phyloP scores from a whole-genome alignment of 2,797 vertebrate genomes.

The Rhyacichthys aspro region DNA sequence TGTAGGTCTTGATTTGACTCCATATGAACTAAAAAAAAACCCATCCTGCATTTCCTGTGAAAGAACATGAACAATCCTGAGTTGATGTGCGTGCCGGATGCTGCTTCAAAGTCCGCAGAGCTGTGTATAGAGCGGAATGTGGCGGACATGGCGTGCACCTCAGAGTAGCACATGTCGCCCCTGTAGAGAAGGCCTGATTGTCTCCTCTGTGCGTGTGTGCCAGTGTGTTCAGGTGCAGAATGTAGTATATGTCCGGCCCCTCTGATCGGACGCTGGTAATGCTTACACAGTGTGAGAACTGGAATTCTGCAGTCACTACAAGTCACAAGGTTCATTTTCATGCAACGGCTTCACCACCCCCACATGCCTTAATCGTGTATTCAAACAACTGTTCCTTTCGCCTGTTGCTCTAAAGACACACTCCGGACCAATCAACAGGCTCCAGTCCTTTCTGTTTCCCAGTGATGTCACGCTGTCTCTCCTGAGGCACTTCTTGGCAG shows the following conservation, averaged over 20 bases:
- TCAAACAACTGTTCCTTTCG: conserved; percentile 25
- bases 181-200: conserved; percentile 44
- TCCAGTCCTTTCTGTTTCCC: conserved; percentile 3
- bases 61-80: conserved; percentile 73
- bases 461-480: conserved; percentile 3
- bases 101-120: conserved; percentile 64
- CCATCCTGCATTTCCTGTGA: conserved; percentile 73
- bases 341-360: conserved; percentile 23
- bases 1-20: too few species aligned
- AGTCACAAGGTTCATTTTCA: conserved; percentile 44
- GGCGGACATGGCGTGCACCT: conserved; percentile 62
- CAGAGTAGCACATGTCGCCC: conserved; percentile 40
- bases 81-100: conserved; percentile 47
- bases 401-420: conserved; percentile 28
- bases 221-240: conserved; percentile 33
- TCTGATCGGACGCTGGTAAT: conserved; percentile 23
- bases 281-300: conserved; percentile 26
- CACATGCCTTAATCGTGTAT: conserved; percentile 21
- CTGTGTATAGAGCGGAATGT: conserved; percentile 54
- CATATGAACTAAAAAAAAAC: conserved; percentile 10
- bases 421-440: conserved; percentile 7
- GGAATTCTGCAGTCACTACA: conserved; percentile 41
- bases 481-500: conserved; percentile 11
- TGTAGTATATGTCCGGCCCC: conserved; percentile 26
- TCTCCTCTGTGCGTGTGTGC: conserved; percentile 23